A percentile compares a stretch with the other conserved stretches of the same genome.
phyloP scores from a whole-genome alignment of 2,888 invertebrate genomes.

The Alviniconcha strummeri region DNA sequence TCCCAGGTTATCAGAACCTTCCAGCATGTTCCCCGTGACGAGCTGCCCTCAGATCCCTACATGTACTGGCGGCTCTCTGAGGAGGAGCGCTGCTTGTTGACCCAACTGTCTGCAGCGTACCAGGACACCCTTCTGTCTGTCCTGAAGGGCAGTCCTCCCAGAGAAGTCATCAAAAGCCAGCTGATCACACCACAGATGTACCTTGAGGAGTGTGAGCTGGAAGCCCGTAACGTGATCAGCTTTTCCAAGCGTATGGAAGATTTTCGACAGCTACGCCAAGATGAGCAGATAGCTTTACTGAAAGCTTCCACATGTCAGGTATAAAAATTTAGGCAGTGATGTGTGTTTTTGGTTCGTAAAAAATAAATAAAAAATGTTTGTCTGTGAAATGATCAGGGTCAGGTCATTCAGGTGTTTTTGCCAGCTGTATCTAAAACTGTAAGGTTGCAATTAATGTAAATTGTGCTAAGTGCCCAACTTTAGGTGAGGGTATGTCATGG shows the following conservation, averaged over 20 bases:
- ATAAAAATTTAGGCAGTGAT: neutral
- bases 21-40: conserved; percentile 39
- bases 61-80: conserved; percentile 51
- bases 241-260: conserved; percentile 80
- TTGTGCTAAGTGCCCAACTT: no score
- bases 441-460: neutral
- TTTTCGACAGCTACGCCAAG: conserved; percentile 94
- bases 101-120: conserved; percentile 53
- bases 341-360: neutral
- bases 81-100: conserved; percentile 51
- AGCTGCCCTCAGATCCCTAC: conserved; percentile 49
- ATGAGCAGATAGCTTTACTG: conserved; percentile 90
- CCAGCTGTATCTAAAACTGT: neutral
- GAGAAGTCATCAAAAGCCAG: conserved; percentile 39
- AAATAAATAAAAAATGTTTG: neutral
- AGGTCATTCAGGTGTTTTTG: neutral
- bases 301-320: conserved; percentile 79
- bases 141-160: conserved; percentile 40
- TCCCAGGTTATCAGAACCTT: conserved; percentile 16
- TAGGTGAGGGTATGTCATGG: no score
- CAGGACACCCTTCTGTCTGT: conserved; percentile 56
- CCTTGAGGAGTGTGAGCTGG: conserved; percentile 80
- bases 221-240: conserved; percentile 85
- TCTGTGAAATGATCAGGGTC: neutral
- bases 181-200: conserved; percentile 1